Evolutionary conservation across 2,888 invertebrate species (phyloP), one percentile per base, ranked within the genome.

Genomic region (Diplazon laetatorius): DNA sequence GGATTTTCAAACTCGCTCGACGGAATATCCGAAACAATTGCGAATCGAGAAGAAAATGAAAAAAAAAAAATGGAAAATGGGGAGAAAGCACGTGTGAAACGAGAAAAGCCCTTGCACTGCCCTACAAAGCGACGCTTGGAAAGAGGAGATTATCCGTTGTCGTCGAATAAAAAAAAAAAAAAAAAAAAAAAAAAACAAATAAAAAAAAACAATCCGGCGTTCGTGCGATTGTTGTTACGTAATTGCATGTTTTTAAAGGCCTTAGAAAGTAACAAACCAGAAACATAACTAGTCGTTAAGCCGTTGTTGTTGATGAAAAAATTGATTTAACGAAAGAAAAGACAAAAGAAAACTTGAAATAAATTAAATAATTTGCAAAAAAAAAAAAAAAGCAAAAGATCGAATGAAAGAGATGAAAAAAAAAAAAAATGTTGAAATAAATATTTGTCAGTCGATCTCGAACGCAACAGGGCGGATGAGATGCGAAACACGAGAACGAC

Each of bases 221-320:
- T 22, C 46, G 39, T 76, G 83, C 82, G 80, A 81, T 78, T 78
- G 78, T 63, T 84, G 82, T n/a, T 82, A 69, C 82, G 86, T 44
- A n/a, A 48, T 46, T 52, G 52, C 57, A 77, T 65, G 55, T 81
- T 2, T 30, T 6, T 69, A 83, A 87, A 86, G 85, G 87, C 87
- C 87, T 87, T 87, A 88, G 87, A 85, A 87, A 85, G 84, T 87
- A 87, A 87, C 82, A 86, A 87, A 87, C 79, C 83, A 87, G 87
- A 88, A 88, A 88, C 88, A 88, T 87, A 88, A 87, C 82, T 88
- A 87, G 87, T 80, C 83, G 82, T 83, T 87, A 87, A 88, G 87
- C 82, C 84, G 84, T 87, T 88, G 85, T 88, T 87, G 86, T 87
- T 87, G 83, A 87, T 77, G 63, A 79, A 80, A 65, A 55, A 55